phyloP scores from a whole-genome alignment of 2,113 vertebrate species.

The Channa maculata region DNA sequence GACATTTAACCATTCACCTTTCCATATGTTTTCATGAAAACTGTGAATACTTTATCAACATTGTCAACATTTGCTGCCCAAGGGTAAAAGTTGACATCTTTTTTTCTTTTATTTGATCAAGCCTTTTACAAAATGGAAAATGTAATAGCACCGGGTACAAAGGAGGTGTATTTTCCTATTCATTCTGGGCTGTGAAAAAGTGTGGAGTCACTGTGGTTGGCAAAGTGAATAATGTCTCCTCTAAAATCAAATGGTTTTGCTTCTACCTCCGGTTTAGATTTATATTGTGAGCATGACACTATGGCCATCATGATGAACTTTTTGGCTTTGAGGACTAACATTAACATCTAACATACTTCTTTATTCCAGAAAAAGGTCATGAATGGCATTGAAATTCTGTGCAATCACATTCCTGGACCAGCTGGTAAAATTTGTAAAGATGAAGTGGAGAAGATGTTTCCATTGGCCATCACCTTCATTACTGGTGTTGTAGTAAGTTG shows the following conservation, averaged over 20 bases:
- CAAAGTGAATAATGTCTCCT: not conserved
- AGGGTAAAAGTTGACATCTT: too few relatives aligned
- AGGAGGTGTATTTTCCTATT: too few relatives aligned
- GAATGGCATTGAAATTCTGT: slow-evolving; percentile 72
- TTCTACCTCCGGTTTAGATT: too few relatives aligned
- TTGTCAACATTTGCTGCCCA: too few relatives aligned
- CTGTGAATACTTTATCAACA: not conserved
- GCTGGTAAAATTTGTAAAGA: slow-evolving; percentile 66
- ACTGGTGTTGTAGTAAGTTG: slow-evolving; percentile 76
- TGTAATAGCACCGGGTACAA: too few relatives aligned
- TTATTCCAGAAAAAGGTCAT: slow-evolving; percentile 73
- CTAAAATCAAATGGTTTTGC: not conserved
- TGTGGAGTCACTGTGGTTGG: not conserved
- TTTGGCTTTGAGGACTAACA: too few relatives aligned
- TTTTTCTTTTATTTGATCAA: too few relatives aligned
- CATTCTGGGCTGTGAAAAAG: too few relatives aligned
- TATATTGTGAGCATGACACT: too few relatives aligned
- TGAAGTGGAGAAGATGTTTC: slow-evolving; percentile 73
- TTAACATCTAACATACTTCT: too few relatives aligned
- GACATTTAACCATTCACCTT: not conserved
- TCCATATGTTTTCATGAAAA: not conserved
- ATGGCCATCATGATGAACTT: too few relatives aligned
- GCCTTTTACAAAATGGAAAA: too few relatives aligned
- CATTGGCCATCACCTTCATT: slow-evolving; percentile 74
- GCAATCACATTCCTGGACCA: slow-evolving; percentile 62